Conservation (phyloP, 2,888 invertebrate species). For the Spilosoma lubricipeda region DNA sequence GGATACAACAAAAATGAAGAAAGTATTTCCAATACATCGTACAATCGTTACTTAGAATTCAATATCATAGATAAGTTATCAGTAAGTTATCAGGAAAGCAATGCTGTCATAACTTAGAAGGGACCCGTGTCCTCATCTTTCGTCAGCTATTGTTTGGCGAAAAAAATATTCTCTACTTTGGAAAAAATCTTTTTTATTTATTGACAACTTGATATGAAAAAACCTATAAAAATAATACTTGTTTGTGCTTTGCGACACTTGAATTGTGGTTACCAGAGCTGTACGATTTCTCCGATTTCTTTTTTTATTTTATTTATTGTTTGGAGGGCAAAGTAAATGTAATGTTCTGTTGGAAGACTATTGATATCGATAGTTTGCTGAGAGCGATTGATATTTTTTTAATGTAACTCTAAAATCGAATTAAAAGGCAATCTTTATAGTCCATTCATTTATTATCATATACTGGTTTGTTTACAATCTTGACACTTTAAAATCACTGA, state of each 20-base stretch:
- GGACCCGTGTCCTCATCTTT: constrained; percentile 32
- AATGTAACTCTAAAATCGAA: not conserved
- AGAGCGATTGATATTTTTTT: not conserved
- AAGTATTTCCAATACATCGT: constrained; percentile 47
- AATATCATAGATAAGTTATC: constrained; percentile 54
- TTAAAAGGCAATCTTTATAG: not conserved
- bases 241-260: constrained; percentile 32
- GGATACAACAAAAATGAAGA: constrained; percentile 22
- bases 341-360: not conserved
- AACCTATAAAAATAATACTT: constrained; percentile 40
- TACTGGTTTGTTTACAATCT: not conserved
- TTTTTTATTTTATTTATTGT: constrained; percentile 27
- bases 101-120: constrained; percentile 47
- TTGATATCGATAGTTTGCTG: constrained; percentile 2
- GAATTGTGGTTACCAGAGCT: constrained; percentile 38
- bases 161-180: constrained; percentile 42
- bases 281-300: constrained; percentile 21
- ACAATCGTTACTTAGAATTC: constrained; percentile 46
- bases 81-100: constrained; percentile 47
- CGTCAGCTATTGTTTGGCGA: constrained; percentile 49
- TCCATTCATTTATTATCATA: not conserved
- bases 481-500: too few relatives aligned
- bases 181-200: constrained; percentile 58
- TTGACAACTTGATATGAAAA: constrained; percentile 58
- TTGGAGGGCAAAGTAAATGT: constrained; percentile 5